These are phyloP conservation scores for Aspidapion aeneum DNA, from an alignment of 2,888 invertebrate genomes.

Conservation along the genomic window DNA sequence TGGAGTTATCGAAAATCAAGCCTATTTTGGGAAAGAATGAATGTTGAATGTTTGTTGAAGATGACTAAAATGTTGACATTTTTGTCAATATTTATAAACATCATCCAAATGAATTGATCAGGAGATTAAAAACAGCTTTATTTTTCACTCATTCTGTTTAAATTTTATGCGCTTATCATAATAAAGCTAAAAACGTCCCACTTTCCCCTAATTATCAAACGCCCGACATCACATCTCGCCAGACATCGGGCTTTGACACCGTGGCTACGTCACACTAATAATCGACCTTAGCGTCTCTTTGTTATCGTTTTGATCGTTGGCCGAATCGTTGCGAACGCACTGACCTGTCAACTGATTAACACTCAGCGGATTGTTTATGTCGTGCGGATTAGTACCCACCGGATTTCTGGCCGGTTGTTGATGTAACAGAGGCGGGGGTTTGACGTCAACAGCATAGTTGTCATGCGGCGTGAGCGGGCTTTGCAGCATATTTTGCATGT, in stretches of 20 bases:
- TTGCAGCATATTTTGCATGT: constrained; percentile 54
- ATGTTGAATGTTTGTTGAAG: too few relatives aligned
- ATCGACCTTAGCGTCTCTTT: constrained; percentile 46
- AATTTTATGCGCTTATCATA: too few relatives aligned
- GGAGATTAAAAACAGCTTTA: too few relatives aligned
- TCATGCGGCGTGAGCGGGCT: constrained; percentile 48
- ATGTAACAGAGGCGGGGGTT: constrained; percentile 48
- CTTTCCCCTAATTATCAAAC: too few relatives aligned
- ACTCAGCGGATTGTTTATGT: constrained; percentile 88
- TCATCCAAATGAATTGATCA: too few relatives aligned
- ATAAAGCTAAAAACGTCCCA: too few relatives aligned
- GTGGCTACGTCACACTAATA: constrained; percentile 49
- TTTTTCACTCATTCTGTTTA: too few relatives aligned
- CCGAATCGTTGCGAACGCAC: constrained; percentile 44
- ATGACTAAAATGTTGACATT: too few relatives aligned
- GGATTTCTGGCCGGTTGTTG: constrained; percentile 64
- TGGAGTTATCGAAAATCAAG: too few relatives aligned
- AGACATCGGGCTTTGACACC: background rate
- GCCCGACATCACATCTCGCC: background rate
- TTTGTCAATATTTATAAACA: too few relatives aligned
- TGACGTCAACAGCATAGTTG: constrained; percentile 40
- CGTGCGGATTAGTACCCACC: constrained; percentile 87
- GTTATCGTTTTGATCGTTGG: constrained; percentile 40
- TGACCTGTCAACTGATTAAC: constrained; percentile 86
- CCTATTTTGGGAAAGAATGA: too few relatives aligned